Percentiles rank a stretch among this genome's conserved stretches.
Evolutionary conservation across 1,140 invertebrate genomes (phyloP).

Genomic region (Ceratina australensis): DNA sequence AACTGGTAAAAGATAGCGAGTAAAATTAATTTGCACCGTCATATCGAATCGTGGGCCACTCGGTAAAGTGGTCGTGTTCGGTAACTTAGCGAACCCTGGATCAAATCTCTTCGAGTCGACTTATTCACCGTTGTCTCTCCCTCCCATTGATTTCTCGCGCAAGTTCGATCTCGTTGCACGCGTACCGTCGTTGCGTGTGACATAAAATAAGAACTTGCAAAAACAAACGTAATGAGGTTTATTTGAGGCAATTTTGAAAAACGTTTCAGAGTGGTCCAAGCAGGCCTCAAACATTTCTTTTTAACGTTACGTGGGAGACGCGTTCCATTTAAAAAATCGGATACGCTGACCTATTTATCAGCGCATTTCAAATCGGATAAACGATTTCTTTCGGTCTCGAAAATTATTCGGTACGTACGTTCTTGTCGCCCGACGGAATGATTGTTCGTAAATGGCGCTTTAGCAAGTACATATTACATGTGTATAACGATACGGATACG

Average conservation of each 20-base stretch:
- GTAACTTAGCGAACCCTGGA: neutral
- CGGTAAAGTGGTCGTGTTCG: neutral
- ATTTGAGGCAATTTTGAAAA: slow-evolving; percentile 33
- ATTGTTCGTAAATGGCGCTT: slow-evolving; percentile 21
- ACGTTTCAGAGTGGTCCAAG: slow-evolving; percentile 29
- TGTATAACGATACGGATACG: neutral
- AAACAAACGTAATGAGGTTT: slow-evolving; percentile 25
- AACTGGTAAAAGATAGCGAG: neutral
- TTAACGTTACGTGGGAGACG: neutral
- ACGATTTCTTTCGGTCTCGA: too few species aligned
- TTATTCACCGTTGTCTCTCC: neutral
- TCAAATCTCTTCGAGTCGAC: slow-evolving; percentile 1
- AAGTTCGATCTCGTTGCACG: slow-evolving; percentile 47
- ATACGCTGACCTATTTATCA: too few species aligned
- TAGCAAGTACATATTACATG: neutral
- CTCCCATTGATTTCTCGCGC: slow-evolving; percentile 17
- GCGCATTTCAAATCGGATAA: too few species aligned
- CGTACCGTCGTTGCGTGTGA: slow-evolving; percentile 12
- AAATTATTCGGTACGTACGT: too few species aligned
- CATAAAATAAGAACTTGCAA: slow-evolving; percentile 44
- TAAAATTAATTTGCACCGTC: neutral
- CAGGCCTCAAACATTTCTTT: slow-evolving; percentile 25
- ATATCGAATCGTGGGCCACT: neutral
- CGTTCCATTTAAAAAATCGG: too few species aligned
- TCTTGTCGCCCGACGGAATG: too few species aligned